Percentiles rank a stretch among this genome's conserved stretches.
Conservation (phyloP, 1,140 invertebrate genomes). For the Phortica variegata region DNA sequence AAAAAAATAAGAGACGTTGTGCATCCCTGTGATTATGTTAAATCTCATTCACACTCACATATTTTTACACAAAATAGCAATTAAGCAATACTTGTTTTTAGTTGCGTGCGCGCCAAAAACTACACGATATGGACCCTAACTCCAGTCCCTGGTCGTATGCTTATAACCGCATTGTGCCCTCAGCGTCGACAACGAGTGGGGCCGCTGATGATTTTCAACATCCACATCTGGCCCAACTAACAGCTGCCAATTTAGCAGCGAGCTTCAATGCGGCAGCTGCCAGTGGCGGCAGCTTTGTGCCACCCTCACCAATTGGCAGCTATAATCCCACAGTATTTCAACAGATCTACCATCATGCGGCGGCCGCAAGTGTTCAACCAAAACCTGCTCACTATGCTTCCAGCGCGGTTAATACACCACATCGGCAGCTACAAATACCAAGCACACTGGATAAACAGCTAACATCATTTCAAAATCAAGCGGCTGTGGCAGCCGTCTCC, state of each 20-base stretch:
- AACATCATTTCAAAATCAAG: slow-evolving; percentile 49
- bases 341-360: slow-evolving; percentile 55
- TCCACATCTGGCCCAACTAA: slow-evolving; percentile 47
- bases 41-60: slow-evolving; percentile 18
- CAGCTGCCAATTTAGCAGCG: slow-evolving; percentile 40
- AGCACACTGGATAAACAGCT: slow-evolving; percentile 50
- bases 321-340: slow-evolving; percentile 54
- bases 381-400: slow-evolving; percentile 54
- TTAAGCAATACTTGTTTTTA: slow-evolving; percentile 1
- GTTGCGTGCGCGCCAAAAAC: slow-evolving; percentile 22
- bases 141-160: slow-evolving; percentile 54
- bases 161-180: slow-evolving; percentile 52
- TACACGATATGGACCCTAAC: slow-evolving; percentile 44
- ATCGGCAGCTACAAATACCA: slow-evolving; percentile 47
- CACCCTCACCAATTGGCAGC: slow-evolving; percentile 50
- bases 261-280: slow-evolving; percentile 51
- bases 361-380: slow-evolving; percentile 48
- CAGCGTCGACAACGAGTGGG: slow-evolving; percentile 37
- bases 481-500: slow-evolving; percentile 39
- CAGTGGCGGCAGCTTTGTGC: slow-evolving; percentile 50
- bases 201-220: slow-evolving; percentile 52
- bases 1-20: too few species aligned
- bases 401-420: slow-evolving; percentile 45
- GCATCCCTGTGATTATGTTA: slow-evolving; percentile 9
- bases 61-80: too few species aligned